These are phyloP conservation scores for Aplochiton taeniatus DNA, from an alignment of 2,797 vertebrate genomes.

Conservation along the genomic window DNA sequence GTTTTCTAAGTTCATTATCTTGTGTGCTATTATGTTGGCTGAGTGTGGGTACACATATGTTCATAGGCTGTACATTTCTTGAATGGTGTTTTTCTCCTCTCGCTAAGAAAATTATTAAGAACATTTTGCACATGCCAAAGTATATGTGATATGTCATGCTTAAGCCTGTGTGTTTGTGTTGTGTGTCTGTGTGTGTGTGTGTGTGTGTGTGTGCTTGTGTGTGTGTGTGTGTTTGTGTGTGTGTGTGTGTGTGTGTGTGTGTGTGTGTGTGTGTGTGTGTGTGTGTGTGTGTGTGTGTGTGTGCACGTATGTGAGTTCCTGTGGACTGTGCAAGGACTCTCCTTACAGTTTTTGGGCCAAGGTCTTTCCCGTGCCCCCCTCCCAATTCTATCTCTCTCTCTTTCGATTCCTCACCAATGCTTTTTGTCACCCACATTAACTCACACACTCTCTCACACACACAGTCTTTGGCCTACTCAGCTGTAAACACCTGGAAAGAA, in stretches of 20 bases:
- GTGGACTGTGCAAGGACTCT: slow-evolving; percentile 30
- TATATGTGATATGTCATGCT: no score
- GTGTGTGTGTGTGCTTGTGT: slow-evolving; percentile 19
- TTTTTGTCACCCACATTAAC: slow-evolving; percentile 12
- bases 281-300: slow-evolving; percentile 21
- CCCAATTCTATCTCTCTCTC: slow-evolving; percentile 22
- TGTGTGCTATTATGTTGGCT: no score
- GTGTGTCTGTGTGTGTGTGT: slow-evolving; percentile 7
- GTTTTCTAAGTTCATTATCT: no score
- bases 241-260: slow-evolving; percentile 24
- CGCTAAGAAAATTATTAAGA: no score
- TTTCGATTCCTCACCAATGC: slow-evolving; percentile 1
- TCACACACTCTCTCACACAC: slow-evolving; percentile 23
- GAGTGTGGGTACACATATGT: no score
- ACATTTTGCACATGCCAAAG: no score
- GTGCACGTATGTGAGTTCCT: slow-evolving; percentile 21
- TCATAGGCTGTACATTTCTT: no score
- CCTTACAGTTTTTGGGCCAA: slow-evolving; percentile 56
- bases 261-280: slow-evolving; percentile 13
- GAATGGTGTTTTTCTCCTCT: no score
- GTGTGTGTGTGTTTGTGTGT: slow-evolving; percentile 18
- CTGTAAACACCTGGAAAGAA: no score
- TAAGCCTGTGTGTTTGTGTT: not conserved
- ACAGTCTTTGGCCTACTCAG: not conserved
- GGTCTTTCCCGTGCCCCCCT: slow-evolving; percentile 50